A percentile compares a stretch with the other conserved stretches of the same genome.
phyloP scores from a whole-genome alignment of 2,797 vertebrate species.

The Cyclopterus lumpus region DNA sequence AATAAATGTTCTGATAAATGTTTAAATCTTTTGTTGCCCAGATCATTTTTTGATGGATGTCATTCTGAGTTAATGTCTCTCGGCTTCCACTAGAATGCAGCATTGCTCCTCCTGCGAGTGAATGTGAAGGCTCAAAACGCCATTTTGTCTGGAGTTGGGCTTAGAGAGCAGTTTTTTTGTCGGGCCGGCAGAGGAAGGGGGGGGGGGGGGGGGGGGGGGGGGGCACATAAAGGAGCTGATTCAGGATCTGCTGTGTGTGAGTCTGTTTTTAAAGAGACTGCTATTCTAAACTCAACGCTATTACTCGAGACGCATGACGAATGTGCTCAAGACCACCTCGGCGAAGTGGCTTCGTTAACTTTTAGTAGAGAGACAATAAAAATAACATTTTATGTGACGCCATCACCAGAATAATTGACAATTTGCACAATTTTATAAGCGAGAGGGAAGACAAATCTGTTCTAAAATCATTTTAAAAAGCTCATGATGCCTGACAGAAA shows the following conservation, averaged over 20 bases:
- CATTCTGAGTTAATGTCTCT: conserved; percentile 14
- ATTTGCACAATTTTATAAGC: not conserved
- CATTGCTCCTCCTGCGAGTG: conserved; percentile 53
- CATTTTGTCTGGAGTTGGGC: conserved; percentile 72
- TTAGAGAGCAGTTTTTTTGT: conserved; percentile 41
- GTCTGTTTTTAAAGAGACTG: conserved; percentile 12
- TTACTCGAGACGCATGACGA: conserved; percentile 12
- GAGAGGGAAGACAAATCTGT: not conserved
- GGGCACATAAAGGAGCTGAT: conserved; percentile 56
- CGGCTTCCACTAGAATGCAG: conserved; percentile 79
- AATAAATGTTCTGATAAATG: conserved; percentile 52
- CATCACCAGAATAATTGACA: not conserved
- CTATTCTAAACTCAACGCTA: not conserved
- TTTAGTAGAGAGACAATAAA: not conserved
- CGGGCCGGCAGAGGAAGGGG: conserved; percentile 48
- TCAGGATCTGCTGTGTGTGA: conserved; percentile 30
- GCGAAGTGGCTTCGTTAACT: not conserved
- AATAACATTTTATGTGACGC: not conserved
- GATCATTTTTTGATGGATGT: not conserved
- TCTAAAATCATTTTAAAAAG: not conserved
- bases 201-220: no score
- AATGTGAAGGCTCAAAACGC: conserved; percentile 35
- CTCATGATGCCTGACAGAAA: not conserved
- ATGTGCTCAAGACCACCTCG: not conserved
- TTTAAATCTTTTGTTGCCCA: not conserved